Conservation (phyloP, 2,888 invertebrate genomes). For the Agelastica alni region DNA sequence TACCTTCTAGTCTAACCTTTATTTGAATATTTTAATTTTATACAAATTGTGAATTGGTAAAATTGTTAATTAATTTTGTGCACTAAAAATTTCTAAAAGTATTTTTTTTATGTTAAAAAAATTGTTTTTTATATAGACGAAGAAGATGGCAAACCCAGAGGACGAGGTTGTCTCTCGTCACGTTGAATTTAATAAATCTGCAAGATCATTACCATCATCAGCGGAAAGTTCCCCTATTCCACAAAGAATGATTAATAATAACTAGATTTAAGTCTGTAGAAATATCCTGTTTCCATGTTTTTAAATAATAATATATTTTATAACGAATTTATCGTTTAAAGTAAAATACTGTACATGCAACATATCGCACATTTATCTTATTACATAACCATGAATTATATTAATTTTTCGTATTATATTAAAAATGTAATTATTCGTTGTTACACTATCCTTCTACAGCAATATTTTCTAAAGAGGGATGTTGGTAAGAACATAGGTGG, state of each 20-base stretch:
- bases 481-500: too few relatives aligned
- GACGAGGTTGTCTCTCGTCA: slow-evolving; percentile 70
- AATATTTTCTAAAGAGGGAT: too few relatives aligned
- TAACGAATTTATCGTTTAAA: slow-evolving; percentile 5
- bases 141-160: slow-evolving; percentile 65
- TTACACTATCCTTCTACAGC: too few relatives aligned
- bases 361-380: slow-evolving; percentile 4
- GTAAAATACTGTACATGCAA: background rate
- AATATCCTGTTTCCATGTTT: slow-evolving; percentile 9
- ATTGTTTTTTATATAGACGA: slow-evolving; percentile 61
- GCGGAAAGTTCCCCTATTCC: slow-evolving; percentile 48
- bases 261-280: slow-evolving; percentile 28
- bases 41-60: too few relatives aligned
- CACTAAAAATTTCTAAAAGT: too few relatives aligned
- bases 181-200: slow-evolving; percentile 60
- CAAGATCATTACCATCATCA: slow-evolving; percentile 48
- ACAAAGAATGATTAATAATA: slow-evolving; percentile 44
- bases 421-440: too few relatives aligned
- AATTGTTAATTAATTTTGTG: too few relatives aligned
- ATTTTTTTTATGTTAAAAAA: too few relatives aligned
- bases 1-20: too few relatives aligned
- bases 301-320: slow-evolving; percentile 7
- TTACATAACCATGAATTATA: too few relatives aligned
- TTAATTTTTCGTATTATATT: too few relatives aligned
- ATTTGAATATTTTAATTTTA: too few relatives aligned